Conservation (phyloP, 2,113 vertebrate genomes). For the Arothron firmamentum region DNA sequence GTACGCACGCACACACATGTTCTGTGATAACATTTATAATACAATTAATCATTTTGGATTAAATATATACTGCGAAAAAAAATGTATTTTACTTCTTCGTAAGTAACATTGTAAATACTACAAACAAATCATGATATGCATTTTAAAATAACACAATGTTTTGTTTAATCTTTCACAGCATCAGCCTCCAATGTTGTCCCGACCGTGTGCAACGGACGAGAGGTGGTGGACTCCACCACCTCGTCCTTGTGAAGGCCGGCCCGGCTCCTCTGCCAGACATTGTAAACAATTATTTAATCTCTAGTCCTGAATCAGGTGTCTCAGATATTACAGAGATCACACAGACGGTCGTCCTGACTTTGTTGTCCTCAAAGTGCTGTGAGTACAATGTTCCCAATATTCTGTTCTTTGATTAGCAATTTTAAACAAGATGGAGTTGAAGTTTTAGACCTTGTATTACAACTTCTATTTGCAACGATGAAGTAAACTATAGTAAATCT, state of each 20-base stretch:
- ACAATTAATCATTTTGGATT: too few species aligned
- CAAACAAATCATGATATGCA: too few species aligned
- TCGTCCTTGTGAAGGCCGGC: constrained; percentile 88
- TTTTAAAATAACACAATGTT: neutral
- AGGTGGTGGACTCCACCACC: constrained; percentile 95
- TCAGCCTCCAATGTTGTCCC: constrained; percentile 86
- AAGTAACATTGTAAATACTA: too few species aligned
- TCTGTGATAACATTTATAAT: neutral
- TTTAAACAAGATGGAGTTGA: constrained; percentile 68
- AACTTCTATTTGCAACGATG: constrained; percentile 73
- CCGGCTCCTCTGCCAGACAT: constrained; percentile 51
- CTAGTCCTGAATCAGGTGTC: constrained; percentile 75
- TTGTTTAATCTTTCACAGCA: constrained; percentile 67
- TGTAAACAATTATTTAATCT: constrained; percentile 70
- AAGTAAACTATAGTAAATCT: constrained; percentile 77
- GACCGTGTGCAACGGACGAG: constrained; percentile 92
- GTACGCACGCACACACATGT: constrained; percentile 54
- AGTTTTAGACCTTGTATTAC: constrained; percentile 69
- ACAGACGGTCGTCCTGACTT: constrained; percentile 67
- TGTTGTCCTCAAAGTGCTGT: constrained; percentile 78
- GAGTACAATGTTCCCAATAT: constrained; percentile 74
- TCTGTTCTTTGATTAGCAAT: constrained; percentile 70
- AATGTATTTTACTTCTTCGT: neutral
- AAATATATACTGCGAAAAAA: too few species aligned
- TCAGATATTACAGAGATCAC: constrained; percentile 69